Conservation (phyloP, 2,113 vertebrate genomes). For the western clawed frog (Xenopus tropicalis) region DNA sequence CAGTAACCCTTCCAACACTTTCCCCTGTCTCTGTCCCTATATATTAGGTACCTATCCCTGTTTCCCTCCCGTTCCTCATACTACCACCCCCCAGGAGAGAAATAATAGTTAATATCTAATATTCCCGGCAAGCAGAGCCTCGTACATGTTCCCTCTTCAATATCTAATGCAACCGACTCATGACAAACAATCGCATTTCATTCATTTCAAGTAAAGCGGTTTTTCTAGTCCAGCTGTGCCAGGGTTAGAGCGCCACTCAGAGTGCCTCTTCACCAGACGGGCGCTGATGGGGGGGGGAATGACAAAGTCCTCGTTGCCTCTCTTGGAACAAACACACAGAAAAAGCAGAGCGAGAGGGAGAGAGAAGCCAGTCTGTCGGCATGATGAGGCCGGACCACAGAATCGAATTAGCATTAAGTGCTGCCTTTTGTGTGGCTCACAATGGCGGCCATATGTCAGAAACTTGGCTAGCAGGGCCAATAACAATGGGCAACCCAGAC, state of each 20-base stretch:
- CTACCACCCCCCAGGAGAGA: no score
- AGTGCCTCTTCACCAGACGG: slow-evolving; percentile 20
- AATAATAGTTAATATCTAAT: no score
- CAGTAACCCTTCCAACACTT: no score
- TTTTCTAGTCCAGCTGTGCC: slow-evolving; percentile 39
- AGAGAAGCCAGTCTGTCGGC: slow-evolving; percentile 48
- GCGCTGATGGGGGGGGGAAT: not conserved
- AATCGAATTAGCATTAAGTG: slow-evolving; percentile 45
- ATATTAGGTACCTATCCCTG: no score
- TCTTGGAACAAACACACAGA: slow-evolving; percentile 8
- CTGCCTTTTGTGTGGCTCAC: slow-evolving; percentile 46
- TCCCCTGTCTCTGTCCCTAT: no score
- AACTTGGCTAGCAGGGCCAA: slow-evolving; percentile 29
- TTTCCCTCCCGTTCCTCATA: no score
- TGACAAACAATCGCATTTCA: slow-evolving; percentile 27
- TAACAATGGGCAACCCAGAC: slow-evolving; percentile 19
- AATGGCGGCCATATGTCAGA: slow-evolving; percentile 56
- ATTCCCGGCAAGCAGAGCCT: no score
- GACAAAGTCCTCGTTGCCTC: not conserved
- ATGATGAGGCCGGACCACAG: slow-evolving; percentile 39
- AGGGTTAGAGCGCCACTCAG: slow-evolving; percentile 9
- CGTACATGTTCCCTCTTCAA: slow-evolving; percentile 14
- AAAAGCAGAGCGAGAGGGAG: not conserved
- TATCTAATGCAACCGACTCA: slow-evolving; percentile 29
- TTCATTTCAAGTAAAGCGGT: slow-evolving; percentile 35